Conservation (phyloP, 2,797 vertebrate species). For the Atherinosoma microstoma region DNA sequence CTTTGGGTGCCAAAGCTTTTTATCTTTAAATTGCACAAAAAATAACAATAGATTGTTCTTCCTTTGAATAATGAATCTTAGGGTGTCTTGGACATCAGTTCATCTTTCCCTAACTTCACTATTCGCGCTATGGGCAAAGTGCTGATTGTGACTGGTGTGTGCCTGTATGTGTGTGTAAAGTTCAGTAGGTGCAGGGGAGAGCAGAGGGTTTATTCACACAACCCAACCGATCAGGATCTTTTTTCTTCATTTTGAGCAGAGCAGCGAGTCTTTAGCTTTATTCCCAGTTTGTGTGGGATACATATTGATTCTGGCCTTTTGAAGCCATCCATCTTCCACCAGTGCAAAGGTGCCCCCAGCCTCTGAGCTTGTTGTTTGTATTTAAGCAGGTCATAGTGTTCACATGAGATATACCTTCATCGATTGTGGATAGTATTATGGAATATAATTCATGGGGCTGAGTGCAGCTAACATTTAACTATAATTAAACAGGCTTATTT, state of each 20-base stretch:
- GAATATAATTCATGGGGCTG: conserved; percentile 64
- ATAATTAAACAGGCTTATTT: conserved; percentile 69
- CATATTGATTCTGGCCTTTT: conserved; percentile 55
- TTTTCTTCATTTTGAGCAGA: conserved; percentile 25
- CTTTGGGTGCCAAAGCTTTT: too few species aligned
- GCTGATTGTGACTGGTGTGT: neutral
- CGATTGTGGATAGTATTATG: conserved; percentile 42
- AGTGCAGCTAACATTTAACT: conserved; percentile 42
- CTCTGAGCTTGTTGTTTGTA: conserved; percentile 31
- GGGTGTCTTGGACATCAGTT: neutral
- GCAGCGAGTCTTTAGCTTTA: conserved; percentile 22
- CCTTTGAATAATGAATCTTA: too few species aligned
- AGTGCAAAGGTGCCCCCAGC: conserved; percentile 25
- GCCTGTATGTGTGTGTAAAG: neutral
- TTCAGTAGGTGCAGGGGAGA: neutral
- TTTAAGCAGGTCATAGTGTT: conserved; percentile 62
- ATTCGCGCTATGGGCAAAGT: neutral
- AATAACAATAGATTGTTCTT: too few species aligned
- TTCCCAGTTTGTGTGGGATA: conserved; percentile 43
- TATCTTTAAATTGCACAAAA: too few species aligned
- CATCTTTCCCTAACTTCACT: neutral
- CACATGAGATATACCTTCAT: conserved; percentile 59
- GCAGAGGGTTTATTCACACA: neutral
- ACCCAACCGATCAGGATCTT: conserved; percentile 21
- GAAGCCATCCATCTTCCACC: conserved; percentile 57